phyloP scores from a whole-genome alignment of 2,113 vertebrate genomes.

The Falcunculus frontatus region DNA sequence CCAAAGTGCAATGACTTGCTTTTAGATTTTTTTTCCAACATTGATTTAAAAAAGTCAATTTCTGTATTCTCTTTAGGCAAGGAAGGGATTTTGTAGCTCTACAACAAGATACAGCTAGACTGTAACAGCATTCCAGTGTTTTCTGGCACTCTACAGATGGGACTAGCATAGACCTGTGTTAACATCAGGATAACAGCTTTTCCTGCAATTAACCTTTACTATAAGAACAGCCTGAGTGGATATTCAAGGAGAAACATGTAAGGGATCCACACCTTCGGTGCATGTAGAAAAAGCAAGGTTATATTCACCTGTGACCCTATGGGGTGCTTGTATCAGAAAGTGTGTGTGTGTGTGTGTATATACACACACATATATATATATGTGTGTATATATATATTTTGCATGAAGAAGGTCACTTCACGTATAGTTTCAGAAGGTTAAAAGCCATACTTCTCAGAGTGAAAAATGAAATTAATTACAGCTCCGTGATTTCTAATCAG shows the following conservation, averaged over 20 bases:
- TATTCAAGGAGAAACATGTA: background rate
- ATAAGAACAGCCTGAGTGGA: background rate
- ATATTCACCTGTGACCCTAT: rapidly evolving
- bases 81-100: background rate
- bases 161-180: background rate
- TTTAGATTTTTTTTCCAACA: background rate
- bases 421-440: background rate
- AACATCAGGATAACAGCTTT: background rate
- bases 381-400: background rate
- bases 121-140: background rate
- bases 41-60: background rate
- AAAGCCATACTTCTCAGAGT: background rate
- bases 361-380: rapidly evolving
- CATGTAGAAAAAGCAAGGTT: rapidly evolving
- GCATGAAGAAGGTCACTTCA: background rate
- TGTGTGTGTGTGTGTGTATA: rapidly evolving
- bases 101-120: background rate
- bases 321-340: background rate
- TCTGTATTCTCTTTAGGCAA: background rate
- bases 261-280: background rate
- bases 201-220: constrained; percentile 11
- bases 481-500: background rate
- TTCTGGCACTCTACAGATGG: background rate
- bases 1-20: background rate
- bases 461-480: background rate